These are phyloP conservation scores for Pristionchus arcanus DNA, from an alignment of 2,888 invertebrate species.

Conservation along the genomic window DNA sequence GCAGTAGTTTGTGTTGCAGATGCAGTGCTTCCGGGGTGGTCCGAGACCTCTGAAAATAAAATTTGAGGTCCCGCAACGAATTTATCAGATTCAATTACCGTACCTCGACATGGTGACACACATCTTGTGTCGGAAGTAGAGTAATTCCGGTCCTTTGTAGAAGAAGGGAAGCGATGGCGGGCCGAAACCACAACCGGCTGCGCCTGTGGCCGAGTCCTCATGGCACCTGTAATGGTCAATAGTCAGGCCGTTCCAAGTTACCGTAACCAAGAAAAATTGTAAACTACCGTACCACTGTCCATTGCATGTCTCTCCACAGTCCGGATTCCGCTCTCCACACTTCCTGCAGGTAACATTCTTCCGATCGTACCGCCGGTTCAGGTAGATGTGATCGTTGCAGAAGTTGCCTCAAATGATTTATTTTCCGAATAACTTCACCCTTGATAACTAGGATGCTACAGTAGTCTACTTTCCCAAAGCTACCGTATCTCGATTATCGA, in stretches of 20 bases:
- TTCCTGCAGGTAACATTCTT: constrained; percentile 73
- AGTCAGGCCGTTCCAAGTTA: not conserved
- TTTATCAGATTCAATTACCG: not conserved
- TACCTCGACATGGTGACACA: constrained; percentile 75
- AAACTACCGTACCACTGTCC: constrained; percentile 66
- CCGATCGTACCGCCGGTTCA: constrained; percentile 59
- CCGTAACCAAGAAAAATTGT: not conserved
- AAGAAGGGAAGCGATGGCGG: constrained; percentile 77
- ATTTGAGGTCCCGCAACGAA: not conserved
- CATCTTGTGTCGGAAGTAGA: constrained; percentile 71
- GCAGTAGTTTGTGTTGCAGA: constrained; percentile 72
- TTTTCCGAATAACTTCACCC: not conserved
- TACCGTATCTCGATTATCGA: not conserved
- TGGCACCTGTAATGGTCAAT: constrained; percentile 68
- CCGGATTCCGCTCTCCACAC: constrained; percentile 75
- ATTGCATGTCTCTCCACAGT: constrained; percentile 74
- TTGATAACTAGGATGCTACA: not conserved
- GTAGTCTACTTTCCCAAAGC: not conserved
- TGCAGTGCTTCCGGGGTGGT: constrained; percentile 72
- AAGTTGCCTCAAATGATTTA: constrained; percentile 66
- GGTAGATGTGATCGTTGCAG: constrained; percentile 75
- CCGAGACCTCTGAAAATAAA: constrained; percentile 65
- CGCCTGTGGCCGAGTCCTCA: constrained; percentile 74
- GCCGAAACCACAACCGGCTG: constrained; percentile 76
- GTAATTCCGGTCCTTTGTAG: constrained; percentile 73